Base-by-base conservation (phyloP, 1,140 invertebrate species). In the Whitmania pigra region DNA sequence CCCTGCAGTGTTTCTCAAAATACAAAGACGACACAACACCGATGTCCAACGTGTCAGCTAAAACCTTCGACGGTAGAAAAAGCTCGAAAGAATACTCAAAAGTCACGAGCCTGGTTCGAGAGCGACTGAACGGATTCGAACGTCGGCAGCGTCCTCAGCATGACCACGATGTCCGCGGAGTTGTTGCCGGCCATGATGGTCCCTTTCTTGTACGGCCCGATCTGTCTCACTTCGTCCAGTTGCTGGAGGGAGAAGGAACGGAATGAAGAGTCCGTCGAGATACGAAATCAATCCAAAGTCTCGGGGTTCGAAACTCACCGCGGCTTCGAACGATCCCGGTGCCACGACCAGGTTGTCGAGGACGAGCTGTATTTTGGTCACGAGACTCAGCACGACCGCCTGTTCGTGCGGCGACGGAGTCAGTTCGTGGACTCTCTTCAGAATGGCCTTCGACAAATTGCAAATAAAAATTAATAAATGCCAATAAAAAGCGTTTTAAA, bases 141-240 rank as follows among this genome's bases (percentile, higher is more conserved):
- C 18, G 94, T 97, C 1, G 96, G 96, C 57, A 98, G 81, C 0
- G 94, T 97, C 85, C 97, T 97, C n/a, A 99, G 85, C 76, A 98
- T 95, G 15, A 98, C 92, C 6, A 98, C 94, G 76, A 98, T 89
- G 80, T 98, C 94, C 25, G 94, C 95, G 0, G 94, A 88, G 74
- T 94, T 95, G 78, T 94, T 90, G 0, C 93, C 93, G 9, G 91
- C 89, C 77, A 97, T 87, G 89, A 98, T 97, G 15, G 94, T 98
- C n/a, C 69, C 94, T 82, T 98, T 97, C 81, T 98, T 98, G 78
- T 94, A 97, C 0, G 94, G 94, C 0, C 95, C 95, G 66, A 97
- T 93, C 84, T 94, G 92, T 18, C 93, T 85, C 0, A 96, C 91
- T 82, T 96, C 93, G 79, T 97, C 93, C 49, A 97, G 85, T 90